phyloP scores from a whole-genome alignment of 2,888 invertebrate genomes.

The Thereva unica region DNA sequence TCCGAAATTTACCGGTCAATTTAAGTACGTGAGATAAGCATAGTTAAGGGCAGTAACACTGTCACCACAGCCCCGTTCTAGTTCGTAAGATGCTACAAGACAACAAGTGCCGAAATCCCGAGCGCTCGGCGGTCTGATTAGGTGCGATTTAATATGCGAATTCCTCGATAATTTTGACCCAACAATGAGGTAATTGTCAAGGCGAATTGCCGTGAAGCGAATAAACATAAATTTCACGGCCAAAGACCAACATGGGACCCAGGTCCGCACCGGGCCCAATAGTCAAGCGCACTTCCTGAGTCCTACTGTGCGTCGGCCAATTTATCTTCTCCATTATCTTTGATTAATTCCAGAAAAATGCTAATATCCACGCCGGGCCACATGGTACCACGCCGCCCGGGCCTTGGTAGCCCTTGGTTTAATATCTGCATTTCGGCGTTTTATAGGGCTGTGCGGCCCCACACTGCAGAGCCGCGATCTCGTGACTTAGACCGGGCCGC shows the following conservation, averaged over 20 bases:
- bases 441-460: conserved; percentile 7
- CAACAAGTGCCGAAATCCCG: too few species aligned
- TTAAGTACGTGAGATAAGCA: too few species aligned
- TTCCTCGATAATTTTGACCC: too few species aligned
- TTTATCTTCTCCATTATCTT: conserved; percentile 40
- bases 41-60: too few species aligned
- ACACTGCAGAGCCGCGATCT: conserved; percentile 10
- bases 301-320: conserved; percentile 32
- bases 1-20: too few species aligned
- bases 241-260: neutral
- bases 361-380: conserved; percentile 33
- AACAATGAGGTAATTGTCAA: neutral
- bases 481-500: conserved; percentile 2
- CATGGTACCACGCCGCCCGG: conserved; percentile 1
- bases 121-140: too few species aligned
- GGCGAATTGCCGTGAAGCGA: conserved; percentile 10
- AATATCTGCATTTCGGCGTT: conserved; percentile 16
- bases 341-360: conserved; percentile 42
- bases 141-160: too few species aligned
- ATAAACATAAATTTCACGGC: conserved; percentile 30
- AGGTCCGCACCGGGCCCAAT: conserved; percentile 1
- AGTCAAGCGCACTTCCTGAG: conserved; percentile 34
- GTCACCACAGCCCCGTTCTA: too few species aligned
- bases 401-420: conserved; percentile 5
- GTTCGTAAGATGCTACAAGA: too few species aligned